Conservation (phyloP, 2,888 invertebrate species). For the Cantharis nigra region DNA sequence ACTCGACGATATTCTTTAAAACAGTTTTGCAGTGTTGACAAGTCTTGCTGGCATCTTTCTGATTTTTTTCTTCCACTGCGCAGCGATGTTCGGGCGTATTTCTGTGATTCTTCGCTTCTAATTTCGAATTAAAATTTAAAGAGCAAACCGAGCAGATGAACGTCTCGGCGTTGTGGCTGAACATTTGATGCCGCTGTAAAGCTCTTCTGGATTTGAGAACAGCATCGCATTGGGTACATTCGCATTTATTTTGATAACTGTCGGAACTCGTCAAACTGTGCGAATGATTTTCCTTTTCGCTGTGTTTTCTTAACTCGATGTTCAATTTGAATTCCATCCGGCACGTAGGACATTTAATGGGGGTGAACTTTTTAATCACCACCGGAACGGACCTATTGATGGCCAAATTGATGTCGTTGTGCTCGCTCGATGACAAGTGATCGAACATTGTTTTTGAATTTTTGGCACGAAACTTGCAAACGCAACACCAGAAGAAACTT, state of each 20-base stretch:
- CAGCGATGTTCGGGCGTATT: conserved; percentile 68
- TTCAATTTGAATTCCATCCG: conserved; percentile 73
- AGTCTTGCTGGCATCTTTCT: conserved; percentile 55
- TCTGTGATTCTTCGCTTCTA: conserved; percentile 70
- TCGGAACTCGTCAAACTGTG: conserved; percentile 63
- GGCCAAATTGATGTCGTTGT: conserved; percentile 73
- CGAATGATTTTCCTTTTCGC: conserved; percentile 55
- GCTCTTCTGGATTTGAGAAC: conserved; percentile 66
- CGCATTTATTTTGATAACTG: conserved; percentile 66
- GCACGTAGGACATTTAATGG: conserved; percentile 71
- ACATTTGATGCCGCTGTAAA: conserved; percentile 70
- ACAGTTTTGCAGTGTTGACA: conserved; percentile 66
- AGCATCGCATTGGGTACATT: conserved; percentile 65
- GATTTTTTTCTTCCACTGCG: conserved; percentile 56
- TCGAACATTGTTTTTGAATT: conserved; percentile 68
- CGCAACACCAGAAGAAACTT: conserved; percentile 73
- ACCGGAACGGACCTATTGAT: conserved; percentile 83
- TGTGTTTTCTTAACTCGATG: conserved; percentile 70
- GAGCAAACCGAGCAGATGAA: conserved; percentile 74
- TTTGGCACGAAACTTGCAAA: conserved; percentile 72
- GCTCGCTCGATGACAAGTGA: conserved; percentile 69
- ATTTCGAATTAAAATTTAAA: conserved; percentile 63
- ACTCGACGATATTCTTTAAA: conserved; percentile 60
- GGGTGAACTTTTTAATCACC: conserved; percentile 69
- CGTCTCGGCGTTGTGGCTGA: conserved; percentile 62